Percentiles rank a stretch among this genome's conserved stretches.
These are phyloP conservation scores for Mya arenaria DNA, from an alignment of 1,140 invertebrate genomes.

Conservation along the genomic window DNA sequence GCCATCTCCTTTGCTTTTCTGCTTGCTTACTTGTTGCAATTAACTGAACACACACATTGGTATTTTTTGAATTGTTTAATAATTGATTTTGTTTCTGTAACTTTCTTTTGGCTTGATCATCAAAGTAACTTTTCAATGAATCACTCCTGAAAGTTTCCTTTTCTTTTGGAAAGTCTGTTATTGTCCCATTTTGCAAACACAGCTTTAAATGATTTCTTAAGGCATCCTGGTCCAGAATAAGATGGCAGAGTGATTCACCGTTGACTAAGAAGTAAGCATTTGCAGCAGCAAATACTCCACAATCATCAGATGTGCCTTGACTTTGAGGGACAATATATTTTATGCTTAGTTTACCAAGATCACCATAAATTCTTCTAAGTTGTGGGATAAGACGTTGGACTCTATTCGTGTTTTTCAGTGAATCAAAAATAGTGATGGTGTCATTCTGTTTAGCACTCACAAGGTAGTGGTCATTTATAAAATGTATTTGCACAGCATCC, in stretches of 20 bases:
- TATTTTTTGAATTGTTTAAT: no score
- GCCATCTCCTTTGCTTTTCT: no score
- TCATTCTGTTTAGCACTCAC: neutral
- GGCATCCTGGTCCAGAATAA: neutral
- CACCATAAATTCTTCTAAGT: neutral
- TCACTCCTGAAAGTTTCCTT: neutral
- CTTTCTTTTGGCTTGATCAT: neutral
- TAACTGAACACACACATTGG: no score
- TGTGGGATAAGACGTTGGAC: neutral
- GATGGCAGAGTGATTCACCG: neutral
- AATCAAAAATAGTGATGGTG: neutral
- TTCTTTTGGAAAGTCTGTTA: neutral
- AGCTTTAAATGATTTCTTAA: neutral
- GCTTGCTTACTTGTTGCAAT: no score
- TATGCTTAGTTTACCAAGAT: neutral
- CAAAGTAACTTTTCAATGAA: neutral
- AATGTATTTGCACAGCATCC: neutral
- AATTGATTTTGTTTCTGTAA: conserved; percentile 19
- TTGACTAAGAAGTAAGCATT: conserved; percentile 11
- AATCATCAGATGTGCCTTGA: conserved; percentile 12
- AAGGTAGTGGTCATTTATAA: neutral
- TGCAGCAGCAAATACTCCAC: conserved; percentile 14
- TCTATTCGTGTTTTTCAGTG: neutral
- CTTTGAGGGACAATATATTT: conserved; percentile 19
- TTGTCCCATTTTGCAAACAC: neutral